Evolutionary conservation across 2,888 invertebrate genomes (phyloP).

Genomic region (Odontomyia ornata): DNA sequence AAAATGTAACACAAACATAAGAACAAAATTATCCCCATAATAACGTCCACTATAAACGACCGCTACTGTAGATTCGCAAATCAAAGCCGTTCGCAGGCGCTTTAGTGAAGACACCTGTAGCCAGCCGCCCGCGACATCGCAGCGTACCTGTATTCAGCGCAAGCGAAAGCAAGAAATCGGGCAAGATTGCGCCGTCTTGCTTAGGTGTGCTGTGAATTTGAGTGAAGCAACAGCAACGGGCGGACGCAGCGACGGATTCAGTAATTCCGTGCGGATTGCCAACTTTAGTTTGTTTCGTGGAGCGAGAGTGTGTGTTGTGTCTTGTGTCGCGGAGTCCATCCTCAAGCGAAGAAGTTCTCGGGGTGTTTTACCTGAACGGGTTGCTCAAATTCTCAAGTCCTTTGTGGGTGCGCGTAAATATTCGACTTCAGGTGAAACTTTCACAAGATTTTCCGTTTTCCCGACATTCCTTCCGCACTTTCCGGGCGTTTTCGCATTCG

Average conservation of each 20-base stretch:
- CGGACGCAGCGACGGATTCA: neutral
- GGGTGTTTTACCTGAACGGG: conserved; percentile 28
- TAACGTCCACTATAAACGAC: neutral
- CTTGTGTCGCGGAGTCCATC: conserved; percentile 1
- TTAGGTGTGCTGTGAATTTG: neutral
- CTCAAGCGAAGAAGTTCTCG: neutral
- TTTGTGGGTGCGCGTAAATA: conserved; percentile 14
- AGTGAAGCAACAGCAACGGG: neutral
- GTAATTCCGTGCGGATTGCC: neutral
- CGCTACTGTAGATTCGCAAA: conserved; percentile 6
- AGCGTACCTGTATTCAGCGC: conserved; percentile 22
- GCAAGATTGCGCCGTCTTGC: conserved; percentile 24
- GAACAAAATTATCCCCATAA: no score
- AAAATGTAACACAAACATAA: no score
- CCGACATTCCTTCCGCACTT: neutral
- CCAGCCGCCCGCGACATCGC: conserved; percentile 2
- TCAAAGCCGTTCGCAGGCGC: neutral
- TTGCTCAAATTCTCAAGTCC: conserved; percentile 6
- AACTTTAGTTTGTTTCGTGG: conserved; percentile 32
- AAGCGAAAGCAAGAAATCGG: conserved; percentile 16
- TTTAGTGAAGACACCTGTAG: conserved; percentile 37
- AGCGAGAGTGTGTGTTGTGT: conserved; percentile 22
- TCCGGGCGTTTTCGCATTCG: neutral
- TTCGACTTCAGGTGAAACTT: conserved; percentile 9
- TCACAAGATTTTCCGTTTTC: neutral